Evolutionary conservation across 1,140 invertebrate genomes (phyloP).

Genomic region (Macrosteles quadrilineatus): DNA sequence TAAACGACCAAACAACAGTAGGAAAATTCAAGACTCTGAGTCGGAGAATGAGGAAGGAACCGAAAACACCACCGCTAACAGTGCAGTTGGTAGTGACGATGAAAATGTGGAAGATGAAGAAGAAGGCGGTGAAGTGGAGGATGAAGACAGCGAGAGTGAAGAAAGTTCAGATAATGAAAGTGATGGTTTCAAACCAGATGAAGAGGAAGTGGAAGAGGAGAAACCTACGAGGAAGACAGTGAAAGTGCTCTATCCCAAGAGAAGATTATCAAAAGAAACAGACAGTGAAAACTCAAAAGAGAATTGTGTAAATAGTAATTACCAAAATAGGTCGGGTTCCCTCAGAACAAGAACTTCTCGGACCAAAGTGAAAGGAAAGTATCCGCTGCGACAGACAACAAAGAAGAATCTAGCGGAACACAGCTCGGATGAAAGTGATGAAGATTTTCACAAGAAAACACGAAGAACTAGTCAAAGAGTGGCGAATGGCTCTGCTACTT

Average conservation of each 20-base stretch:
- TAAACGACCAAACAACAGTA: not conserved
- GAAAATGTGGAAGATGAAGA: constrained; percentile 29
- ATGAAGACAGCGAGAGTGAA: constrained; percentile 39
- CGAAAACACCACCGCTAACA: not conserved
- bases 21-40: not conserved
- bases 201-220: constrained; percentile 35
- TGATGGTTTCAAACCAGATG: constrained; percentile 47
- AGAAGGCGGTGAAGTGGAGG: constrained; percentile 15
- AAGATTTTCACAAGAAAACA: not conserved
- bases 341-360: not conserved
- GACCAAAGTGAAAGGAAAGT: not conserved
- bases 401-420: constrained; percentile 9
- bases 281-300: constrained; percentile 17
- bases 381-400: not conserved
- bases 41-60: not conserved
- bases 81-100: not conserved
- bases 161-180: constrained; percentile 23
- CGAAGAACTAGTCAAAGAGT: constrained; percentile 3
- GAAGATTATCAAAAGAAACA: constrained; percentile 3
- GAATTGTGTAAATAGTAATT: not conserved
- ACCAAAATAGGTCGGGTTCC: not conserved
- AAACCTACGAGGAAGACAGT: constrained; percentile 33
- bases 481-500: not conserved
- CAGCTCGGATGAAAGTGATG: not conserved
- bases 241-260: constrained; percentile 18